Evolutionary conservation across 2,888 invertebrate species (phyloP), one percentile per base, ranked within the genome.

Genomic region (Macropis europaea): DNA sequence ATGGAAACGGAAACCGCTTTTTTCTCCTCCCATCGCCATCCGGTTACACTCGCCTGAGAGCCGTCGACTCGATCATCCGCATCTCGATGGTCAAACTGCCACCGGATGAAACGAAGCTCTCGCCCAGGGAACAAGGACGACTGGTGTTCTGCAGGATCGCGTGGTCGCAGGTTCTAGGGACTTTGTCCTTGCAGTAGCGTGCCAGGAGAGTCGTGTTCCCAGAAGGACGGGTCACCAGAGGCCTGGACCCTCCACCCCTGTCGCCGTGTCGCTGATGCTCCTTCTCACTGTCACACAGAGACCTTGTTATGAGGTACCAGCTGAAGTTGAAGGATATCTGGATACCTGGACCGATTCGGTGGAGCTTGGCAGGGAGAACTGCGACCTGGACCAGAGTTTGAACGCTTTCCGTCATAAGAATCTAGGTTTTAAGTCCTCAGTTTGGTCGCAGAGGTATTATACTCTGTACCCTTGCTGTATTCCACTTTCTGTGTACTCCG

Each of bases 81-180:
- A 97, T 91, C 88, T 96, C 96, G 77, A 96, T 91, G 15, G 96
- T 96, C 81, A 96, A 92, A 54, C 94, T 95, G 89, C 95, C 96
- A 63, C 95, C 95, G 74, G 95, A 94, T 2, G 96, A 96, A 11
- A 97, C 92, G 88, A 95, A 97, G 89, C 96, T 96, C 88, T 97
- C 97, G 5, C 95, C 94, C 26, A 95, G 92, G 0, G 94, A 93
- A 85, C 97, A 97, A 0, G 96, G 96, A 66, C 96, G 92, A 66
- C 90, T 90, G 32, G 86, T 86, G 81, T 93, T 92, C 57, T 91
- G 91, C 59, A 96, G 90, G 76, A 96, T 92, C 0, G 95, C 95
- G 82, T 96, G 95, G 87, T 97, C 97, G 86, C 97, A 97, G 40
- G 95, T 96, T 76, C 94, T 92, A 0, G 96, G 96, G 11, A 96